A percentile compares a stretch with the other conserved stretches of the same genome.
Evolutionary conservation across 2,113 vertebrate species (phyloP).

Genomic region (Falco punctatus): DNA sequence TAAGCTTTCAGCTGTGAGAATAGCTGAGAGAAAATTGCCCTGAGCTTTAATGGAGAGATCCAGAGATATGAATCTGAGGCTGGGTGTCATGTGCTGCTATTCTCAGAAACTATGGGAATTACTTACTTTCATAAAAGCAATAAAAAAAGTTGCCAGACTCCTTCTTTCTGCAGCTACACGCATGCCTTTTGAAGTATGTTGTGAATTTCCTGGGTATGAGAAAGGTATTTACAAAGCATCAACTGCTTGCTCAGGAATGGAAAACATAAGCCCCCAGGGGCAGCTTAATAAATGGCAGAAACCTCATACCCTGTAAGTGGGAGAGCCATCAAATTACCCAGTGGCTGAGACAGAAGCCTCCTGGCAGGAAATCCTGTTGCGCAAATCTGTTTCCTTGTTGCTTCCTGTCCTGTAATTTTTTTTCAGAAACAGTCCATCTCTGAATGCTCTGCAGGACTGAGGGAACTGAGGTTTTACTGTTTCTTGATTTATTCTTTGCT

Average conservation of each 20-base stretch:
- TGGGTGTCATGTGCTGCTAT: background rate
- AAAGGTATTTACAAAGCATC: background rate
- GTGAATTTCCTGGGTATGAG: constrained; percentile 12
- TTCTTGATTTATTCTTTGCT: background rate
- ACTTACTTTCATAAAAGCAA: background rate
- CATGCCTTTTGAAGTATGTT: background rate
- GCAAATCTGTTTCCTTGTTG: background rate
- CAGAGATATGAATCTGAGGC: background rate
- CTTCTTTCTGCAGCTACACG: background rate
- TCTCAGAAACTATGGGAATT: background rate
- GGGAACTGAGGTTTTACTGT: background rate
- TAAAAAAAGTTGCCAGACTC: background rate
- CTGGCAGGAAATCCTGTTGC: constrained; percentile 40
- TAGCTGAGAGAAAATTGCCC: background rate
- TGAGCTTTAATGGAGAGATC: background rate
- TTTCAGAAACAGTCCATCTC: background rate
- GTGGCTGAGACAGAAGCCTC: background rate
- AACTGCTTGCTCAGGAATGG: background rate
- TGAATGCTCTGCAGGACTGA: background rate
- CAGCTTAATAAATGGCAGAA: background rate
- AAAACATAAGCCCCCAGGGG: background rate
- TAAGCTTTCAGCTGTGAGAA: background rate
- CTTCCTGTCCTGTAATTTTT: background rate
- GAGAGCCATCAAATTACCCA: background rate
- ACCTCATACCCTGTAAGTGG: background rate